Percentiles rank a stretch among this genome's conserved stretches.
phyloP scores from a whole-genome alignment of 2,888 invertebrate species.

The Leucoma salicis region DNA sequence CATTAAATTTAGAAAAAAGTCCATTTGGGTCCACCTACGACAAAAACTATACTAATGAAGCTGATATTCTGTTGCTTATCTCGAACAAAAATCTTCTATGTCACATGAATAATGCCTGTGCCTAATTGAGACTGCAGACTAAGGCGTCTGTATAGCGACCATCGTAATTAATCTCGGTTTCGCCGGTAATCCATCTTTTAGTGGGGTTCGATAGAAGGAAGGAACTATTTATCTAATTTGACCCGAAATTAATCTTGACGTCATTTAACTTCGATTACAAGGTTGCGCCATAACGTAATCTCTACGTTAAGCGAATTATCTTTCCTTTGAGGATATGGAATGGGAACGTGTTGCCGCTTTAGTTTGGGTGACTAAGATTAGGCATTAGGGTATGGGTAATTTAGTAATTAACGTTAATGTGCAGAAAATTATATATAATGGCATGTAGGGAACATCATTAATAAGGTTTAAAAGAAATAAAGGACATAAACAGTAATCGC shows the following conservation, averaged over 20 bases:
- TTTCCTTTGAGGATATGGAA: constrained; percentile 33
- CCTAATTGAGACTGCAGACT: constrained; percentile 31
- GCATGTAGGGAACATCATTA: too few species aligned
- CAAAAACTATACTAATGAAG: background rate
- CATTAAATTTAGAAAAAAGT: background rate
- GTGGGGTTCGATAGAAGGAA: constrained; percentile 41
- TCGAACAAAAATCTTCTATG: background rate
- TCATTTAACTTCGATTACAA: constrained; percentile 36
- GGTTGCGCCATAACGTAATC: constrained; percentile 32
- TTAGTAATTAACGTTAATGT: background rate
- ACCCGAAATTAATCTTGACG: constrained; percentile 52
- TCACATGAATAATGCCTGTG: constrained; percentile 24
- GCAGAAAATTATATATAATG: background rate
- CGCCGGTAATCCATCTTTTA: constrained; percentile 57
- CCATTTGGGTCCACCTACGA: background rate
- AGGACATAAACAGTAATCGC: too few species aligned
- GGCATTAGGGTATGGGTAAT: background rate
- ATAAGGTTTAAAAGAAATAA: too few species aligned
- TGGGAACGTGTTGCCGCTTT: constrained; percentile 21
- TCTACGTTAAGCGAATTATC: constrained; percentile 28
- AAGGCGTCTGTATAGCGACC: constrained; percentile 29
- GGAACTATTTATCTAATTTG: constrained; percentile 46
- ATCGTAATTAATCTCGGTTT: constrained; percentile 63
- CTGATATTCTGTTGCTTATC: background rate
- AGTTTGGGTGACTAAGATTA: constrained; percentile 22